A percentile compares a stretch with the other conserved stretches of the same genome.
phyloP scores from a whole-genome alignment of 2,797 vertebrate species.

The Synanceia verrucosa region DNA sequence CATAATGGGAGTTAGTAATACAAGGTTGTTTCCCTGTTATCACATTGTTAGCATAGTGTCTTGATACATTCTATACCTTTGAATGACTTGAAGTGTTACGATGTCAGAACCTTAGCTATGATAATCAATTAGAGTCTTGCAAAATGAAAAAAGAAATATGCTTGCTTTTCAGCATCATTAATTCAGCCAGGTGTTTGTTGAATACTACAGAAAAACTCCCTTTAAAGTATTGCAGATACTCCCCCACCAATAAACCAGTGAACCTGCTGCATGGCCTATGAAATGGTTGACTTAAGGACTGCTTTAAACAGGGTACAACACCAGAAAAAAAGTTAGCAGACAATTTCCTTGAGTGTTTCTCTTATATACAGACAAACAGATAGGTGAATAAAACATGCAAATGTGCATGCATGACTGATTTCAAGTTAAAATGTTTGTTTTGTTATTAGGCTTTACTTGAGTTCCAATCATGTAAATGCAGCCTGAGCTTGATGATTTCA shows the following conservation, averaged over 20 bases:
- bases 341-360: constrained; percentile 25
- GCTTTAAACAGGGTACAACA: constrained; percentile 29
- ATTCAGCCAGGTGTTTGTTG: constrained; percentile 41
- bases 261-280: constrained; percentile 75
- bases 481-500: constrained; percentile 45
- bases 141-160: constrained; percentile 10
- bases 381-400: constrained; percentile 35
- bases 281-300: constrained; percentile 59
- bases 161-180: constrained; percentile 54
- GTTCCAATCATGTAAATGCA: constrained; percentile 56
- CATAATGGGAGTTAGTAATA: constrained; percentile 27
- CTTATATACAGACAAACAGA: constrained; percentile 30
- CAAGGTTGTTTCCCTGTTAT: constrained; percentile 38
- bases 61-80: constrained; percentile 65
- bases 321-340: constrained; percentile 18
- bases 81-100: constrained; percentile 66
- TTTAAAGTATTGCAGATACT: constrained; percentile 32
- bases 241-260: constrained; percentile 27
- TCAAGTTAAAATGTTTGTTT: constrained; percentile 45
- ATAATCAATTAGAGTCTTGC: constrained; percentile 59
- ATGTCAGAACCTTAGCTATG: constrained; percentile 59
- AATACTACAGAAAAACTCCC: constrained; percentile 35
- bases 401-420: constrained; percentile 62
- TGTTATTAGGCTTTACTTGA: constrained; percentile 51
- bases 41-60: constrained; percentile 58